Evolutionary conservation across 2,113 vertebrate species (phyloP).

Genomic region (Nycticorax nycticorax): DNA sequence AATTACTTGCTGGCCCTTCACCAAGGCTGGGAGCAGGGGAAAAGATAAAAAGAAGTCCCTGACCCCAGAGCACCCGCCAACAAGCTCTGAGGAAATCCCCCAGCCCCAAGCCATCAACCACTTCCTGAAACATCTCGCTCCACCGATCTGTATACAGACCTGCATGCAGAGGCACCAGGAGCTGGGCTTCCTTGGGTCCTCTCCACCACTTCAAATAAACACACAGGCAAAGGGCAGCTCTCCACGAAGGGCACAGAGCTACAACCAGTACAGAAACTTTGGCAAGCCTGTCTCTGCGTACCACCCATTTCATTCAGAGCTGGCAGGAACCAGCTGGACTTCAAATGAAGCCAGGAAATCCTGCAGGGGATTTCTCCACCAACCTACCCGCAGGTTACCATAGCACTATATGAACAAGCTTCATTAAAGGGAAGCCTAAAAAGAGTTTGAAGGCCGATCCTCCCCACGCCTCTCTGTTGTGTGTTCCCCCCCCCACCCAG

Average conservation of each 20-base stretch:
- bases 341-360: neutral
- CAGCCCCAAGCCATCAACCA: neutral
- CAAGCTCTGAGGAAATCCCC: neutral
- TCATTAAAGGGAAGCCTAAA: neutral
- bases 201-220: accelerated
- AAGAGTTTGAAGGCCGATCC: neutral
- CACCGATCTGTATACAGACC: accelerated
- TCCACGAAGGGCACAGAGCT: neutral
- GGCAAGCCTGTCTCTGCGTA: neutral
- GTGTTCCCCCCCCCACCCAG: no score
- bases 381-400: neutral
- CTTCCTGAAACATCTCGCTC: neutral
- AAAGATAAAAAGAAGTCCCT: neutral
- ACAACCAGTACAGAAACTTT: accelerated
- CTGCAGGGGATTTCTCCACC: neutral
- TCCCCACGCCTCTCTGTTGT: no score
- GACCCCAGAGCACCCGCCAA: neutral
- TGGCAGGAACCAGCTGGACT: neutral
- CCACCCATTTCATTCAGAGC: neutral
- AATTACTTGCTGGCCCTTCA: neutral
- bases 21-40: neutral
- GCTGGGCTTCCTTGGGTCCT: neutral
- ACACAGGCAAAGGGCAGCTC: neutral
- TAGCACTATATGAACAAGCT: neutral
- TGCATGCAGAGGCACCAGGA: accelerated